Conservation (phyloP, 2,113 vertebrate species). For the Triplophysa siluroides region DNA sequence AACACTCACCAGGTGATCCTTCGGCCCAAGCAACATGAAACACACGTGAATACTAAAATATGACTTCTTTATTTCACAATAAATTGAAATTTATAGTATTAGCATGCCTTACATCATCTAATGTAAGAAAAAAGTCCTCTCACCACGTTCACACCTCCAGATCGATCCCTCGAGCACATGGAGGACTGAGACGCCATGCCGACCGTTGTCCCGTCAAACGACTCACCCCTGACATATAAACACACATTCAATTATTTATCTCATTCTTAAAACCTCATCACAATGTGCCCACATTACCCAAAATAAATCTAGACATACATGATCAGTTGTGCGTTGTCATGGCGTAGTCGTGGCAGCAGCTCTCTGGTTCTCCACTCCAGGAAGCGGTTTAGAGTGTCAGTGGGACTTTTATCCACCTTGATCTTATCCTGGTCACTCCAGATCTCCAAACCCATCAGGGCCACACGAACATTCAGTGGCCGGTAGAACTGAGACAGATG, state of each 20-base stretch:
- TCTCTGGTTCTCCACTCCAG: conserved; percentile 83
- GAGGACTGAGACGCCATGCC: conserved; percentile 88
- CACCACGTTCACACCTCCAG: conserved; percentile 89
- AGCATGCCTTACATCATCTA: neutral
- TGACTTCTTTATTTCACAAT: neutral
- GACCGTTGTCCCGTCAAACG: conserved; percentile 79
- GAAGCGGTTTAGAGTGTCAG: conserved; percentile 79
- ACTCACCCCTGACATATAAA: conserved; percentile 68
- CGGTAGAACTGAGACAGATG: conserved; percentile 82
- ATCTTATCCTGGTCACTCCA: conserved; percentile 83
- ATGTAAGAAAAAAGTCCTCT: conserved; percentile 55
- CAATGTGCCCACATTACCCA: neutral
- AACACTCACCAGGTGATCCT: conserved; percentile 88
- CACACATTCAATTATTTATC: neutral
- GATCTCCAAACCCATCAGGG: conserved; percentile 84
- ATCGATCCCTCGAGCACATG: conserved; percentile 84
- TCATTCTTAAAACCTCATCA: neutral
- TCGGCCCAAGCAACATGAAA: conserved; percentile 7
- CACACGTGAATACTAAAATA: neutral
- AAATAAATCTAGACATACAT: conserved; percentile 76
- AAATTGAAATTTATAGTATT: too few relatives aligned
- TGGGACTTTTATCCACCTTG: conserved; percentile 69
- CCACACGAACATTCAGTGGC: conserved; percentile 84
- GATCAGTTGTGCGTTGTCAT: conserved; percentile 92
- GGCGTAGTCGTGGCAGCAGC: conserved; percentile 80